Conservation (phyloP, 2,888 invertebrate species). For the Drosophila buzzatii region DNA sequence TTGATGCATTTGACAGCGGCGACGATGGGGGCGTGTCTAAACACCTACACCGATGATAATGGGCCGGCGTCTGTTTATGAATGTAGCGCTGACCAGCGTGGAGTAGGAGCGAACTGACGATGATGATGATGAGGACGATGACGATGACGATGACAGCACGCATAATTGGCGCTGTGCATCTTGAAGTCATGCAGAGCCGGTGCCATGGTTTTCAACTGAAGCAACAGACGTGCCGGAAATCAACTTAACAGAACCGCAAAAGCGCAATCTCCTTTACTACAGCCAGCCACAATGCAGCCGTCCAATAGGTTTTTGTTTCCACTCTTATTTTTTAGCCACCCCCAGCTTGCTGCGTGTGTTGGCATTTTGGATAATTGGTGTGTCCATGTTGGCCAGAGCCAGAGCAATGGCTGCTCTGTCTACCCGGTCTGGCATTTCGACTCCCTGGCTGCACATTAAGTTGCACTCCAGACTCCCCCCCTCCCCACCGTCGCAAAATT, state of each 20-base stretch:
- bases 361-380: constrained; percentile 74
- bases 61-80: constrained; percentile 69
- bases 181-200: constrained; percentile 38
- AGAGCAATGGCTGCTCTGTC: constrained; percentile 26
- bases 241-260: constrained; percentile 81
- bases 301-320: constrained; percentile 23
- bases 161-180: constrained; percentile 75
- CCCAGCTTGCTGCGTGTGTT: constrained; percentile 35
- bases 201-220: constrained; percentile 3
- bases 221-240: constrained; percentile 74
- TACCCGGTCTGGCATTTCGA: constrained; percentile 12
- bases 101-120: not conserved
- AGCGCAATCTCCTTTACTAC: constrained; percentile 73
- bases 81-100: constrained; percentile 48
- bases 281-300: constrained; percentile 15
- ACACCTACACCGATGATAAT: constrained; percentile 53
- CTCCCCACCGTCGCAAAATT: constrained; percentile 58
- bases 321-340: constrained; percentile 7
- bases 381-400: constrained; percentile 55
- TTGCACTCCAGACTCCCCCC: constrained; percentile 56
- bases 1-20: constrained; percentile 63
- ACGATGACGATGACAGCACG: constrained; percentile 44
- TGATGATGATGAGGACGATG: constrained; percentile 16
- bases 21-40: constrained; percentile 58
- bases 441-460: constrained; percentile 77